Base-by-base conservation (phyloP, 2,113 vertebrate genomes). In the Silurus meridionalis region DNA sequence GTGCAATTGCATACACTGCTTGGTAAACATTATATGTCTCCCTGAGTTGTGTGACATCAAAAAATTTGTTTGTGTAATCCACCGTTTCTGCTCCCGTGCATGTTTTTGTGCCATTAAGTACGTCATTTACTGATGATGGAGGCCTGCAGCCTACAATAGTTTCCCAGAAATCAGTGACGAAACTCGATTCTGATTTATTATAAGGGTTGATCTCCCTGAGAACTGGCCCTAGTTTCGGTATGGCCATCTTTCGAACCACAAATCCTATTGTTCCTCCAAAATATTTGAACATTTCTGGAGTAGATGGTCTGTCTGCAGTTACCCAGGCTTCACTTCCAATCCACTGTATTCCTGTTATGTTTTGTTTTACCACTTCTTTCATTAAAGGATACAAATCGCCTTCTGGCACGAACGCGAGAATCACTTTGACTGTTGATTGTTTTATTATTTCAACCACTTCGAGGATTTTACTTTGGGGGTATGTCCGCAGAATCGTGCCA, bases 331-430 rank as follows among this genome's bases (percentile, higher is more conserved):
- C 94, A 81, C 95, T 96, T 55, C 91, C 95, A 58, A 95, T 93
- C 95, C 95, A 96, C 86, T 95, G 95, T 86, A 95, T 95, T 28
- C 91, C 94, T 58, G 94, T 94, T 37, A 96, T 92, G 78, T 95
- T 95, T 10, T 94, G 94, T 69, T 89, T 92, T 3, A 94, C 91
- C 11, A 95, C 61, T 86, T 95, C 94, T 87, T 82, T 88, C 93
- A 96, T 93, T 77, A 96, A 85, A 55, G 93, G 94, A 72, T 94
- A 94, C 78, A 96, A 91, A 83, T 96, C 95, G 23, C 93, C 93
- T 64, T 95, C 94, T 9, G 93, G 86, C 79, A 91, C 84, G 87
- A 96, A 96, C 28, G 94, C 94, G 17, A 96, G 88, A 55, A 95
- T 93, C 10, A 95, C 94, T 91, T 93, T 94, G 5, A 93, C 92